phyloP scores from a whole-genome alignment of 2,113 vertebrate genomes.

The Caracal caracal region DNA sequence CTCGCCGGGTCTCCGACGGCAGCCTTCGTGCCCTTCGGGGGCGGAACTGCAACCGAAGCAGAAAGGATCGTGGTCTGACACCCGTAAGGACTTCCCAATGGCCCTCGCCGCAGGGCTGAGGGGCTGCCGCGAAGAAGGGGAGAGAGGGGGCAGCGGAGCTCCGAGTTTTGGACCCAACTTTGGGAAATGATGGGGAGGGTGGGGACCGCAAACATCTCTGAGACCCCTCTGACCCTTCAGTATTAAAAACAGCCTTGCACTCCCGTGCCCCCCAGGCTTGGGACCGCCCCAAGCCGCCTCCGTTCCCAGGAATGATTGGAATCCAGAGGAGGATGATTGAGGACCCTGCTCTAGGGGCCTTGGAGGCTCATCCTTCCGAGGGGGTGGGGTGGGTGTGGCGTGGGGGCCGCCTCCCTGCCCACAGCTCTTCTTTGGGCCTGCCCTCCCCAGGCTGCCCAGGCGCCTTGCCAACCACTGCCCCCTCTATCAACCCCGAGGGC shows the following conservation, averaged over 20 bases:
- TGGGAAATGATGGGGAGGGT: neutral
- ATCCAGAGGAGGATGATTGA: conserved; percentile 3
- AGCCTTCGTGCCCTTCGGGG: neutral
- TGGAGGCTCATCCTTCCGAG: neutral
- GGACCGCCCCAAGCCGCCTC: neutral
- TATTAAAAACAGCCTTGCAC: neutral
- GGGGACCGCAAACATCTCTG: neutral
- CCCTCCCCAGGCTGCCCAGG: neutral
- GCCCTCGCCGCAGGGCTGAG: neutral
- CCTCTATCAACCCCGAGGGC: neutral
- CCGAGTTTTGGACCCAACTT: neutral
- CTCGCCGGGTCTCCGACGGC: neutral
- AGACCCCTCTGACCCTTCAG: neutral
- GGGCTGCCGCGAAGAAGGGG: neutral
- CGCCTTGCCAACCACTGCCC: neutral
- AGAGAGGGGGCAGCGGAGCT: accelerated
- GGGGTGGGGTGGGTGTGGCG: neutral
- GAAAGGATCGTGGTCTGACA: neutral
- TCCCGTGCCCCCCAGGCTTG: neutral
- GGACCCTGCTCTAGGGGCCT: neutral
- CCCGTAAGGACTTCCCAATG: conserved; percentile 1
- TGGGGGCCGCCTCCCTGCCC: neutral
- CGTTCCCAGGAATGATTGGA: conserved; percentile 67
- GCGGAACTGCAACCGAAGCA: neutral
- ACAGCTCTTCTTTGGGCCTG: neutral